A percentile compares a stretch with the other conserved stretches of the same genome.
Evolutionary conservation across 2,113 vertebrate genomes (phyloP).

Genomic region (Ginglymostoma cirratum): DNA sequence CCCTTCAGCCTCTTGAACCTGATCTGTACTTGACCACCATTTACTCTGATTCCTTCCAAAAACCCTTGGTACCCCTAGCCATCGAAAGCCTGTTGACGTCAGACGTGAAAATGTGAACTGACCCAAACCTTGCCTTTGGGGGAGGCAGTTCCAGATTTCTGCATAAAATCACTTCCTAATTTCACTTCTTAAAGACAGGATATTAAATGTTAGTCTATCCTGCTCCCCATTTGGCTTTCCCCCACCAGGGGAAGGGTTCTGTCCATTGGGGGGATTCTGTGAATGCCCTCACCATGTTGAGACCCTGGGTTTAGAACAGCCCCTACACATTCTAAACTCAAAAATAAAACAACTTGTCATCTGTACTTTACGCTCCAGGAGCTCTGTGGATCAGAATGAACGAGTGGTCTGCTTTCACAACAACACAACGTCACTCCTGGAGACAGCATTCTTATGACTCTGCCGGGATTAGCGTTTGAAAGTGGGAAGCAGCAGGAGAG

Average conservation of each 20-base stretch:
- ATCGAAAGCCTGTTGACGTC: background rate
- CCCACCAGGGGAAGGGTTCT: background rate
- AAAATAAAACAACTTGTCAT: background rate
- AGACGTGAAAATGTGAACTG: background rate
- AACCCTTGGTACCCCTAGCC: background rate
- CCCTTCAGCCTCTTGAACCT: background rate
- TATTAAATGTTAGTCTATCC: background rate
- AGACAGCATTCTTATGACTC: background rate
- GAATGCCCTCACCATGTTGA: background rate
- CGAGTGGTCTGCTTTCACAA: background rate
- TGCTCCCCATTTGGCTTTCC: background rate
- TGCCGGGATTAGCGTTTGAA: background rate
- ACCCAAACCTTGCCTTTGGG: no score
- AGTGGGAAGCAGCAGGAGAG: background rate
- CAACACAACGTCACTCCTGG: background rate
- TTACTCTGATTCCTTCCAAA: background rate
- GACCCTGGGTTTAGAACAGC: background rate
- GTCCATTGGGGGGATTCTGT: no score
- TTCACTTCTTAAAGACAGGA: background rate
- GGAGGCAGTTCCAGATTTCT: background rate
- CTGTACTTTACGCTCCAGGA: background rate
- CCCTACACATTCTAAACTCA: background rate
- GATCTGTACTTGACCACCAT: background rate
- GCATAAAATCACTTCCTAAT: background rate
- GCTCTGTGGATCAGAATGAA: background rate